Evolutionary conservation across 2,888 invertebrate species (phyloP), one percentile per base, ranked within the genome.

Genomic region (Eremobia ochroleuca): DNA sequence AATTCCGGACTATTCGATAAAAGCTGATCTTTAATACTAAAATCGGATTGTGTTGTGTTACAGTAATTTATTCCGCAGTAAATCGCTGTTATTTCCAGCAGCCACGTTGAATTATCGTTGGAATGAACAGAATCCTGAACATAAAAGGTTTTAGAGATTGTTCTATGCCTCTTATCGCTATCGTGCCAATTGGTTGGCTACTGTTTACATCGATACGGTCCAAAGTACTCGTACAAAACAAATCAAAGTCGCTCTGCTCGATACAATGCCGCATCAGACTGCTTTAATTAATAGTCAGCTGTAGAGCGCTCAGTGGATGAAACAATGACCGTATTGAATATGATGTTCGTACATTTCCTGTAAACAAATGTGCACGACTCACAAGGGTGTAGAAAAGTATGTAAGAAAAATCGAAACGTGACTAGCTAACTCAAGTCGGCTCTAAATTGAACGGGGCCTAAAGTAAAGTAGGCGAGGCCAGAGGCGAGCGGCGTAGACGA

Each of bases 401-500:
- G 74, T 73, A 79, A 81, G 76, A 77, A 87, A 87, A 85, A 85
- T 90, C 83, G 88, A 88, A 87, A 92, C 92, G 91, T 92, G 92
- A 91, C 92, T 90, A 92, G 91, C 91, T 88, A 91, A 89, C 90
- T 91, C 85, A 84, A 83, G 88, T 83, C 82, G 87, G 86, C 87
- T 90, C 85, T 89, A 91, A 91, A 93, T 92, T 92, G 92, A 92
- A 91, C 91, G 88, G 91, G 89, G 88, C 87, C 90, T 92, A 92
- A 90, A 91, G 91, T 92, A 92, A 91, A 93, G 92, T 91, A 93
- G 92, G 88, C 90, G 88, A 92, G 91, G 86, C 89, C 91, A 92
- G 82, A 83, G 82, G 71, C 91, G 91, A 82, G 90, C 90, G 93
- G 90, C 92, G 94, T 94, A 94, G 94, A 95, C 94, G 94, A 95